A percentile compares a stretch with the other conserved stretches of the same genome.
phyloP scores from a whole-genome alignment of 1,140 invertebrate species.

The Cepaea nemoralis region DNA sequence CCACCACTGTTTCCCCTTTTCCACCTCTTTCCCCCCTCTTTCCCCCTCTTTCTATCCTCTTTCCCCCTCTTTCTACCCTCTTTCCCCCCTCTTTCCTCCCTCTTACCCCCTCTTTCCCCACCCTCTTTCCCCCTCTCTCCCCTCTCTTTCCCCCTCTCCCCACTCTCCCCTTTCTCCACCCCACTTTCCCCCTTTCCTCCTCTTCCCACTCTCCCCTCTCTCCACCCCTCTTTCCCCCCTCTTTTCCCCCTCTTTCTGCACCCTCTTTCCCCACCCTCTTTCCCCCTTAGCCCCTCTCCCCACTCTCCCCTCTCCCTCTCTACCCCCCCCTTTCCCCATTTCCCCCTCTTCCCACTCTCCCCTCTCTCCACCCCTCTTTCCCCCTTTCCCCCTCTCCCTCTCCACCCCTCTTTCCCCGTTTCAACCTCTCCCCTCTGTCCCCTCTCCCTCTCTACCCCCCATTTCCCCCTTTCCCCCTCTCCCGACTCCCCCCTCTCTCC shows the following conservation, averaged over 20 bases:
- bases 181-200: not conserved
- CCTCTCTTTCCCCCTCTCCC: not conserved
- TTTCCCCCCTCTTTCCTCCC: not conserved
- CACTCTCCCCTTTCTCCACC: not conserved
- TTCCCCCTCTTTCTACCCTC: not conserved
- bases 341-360: not conserved
- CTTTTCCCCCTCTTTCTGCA: not conserved
- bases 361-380: no score
- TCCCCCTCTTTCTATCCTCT: not conserved
- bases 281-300: not conserved
- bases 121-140: not conserved
- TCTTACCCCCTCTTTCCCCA: not conserved
- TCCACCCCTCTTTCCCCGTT: not conserved
- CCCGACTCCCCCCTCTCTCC: not conserved
- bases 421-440: no score
- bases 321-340: not conserved
- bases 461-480: not conserved
- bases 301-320: not conserved
- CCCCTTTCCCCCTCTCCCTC: not conserved
- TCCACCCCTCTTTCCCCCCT: not conserved
- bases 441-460: not conserved
- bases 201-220: not conserved
- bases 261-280: not conserved
- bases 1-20: not conserved
- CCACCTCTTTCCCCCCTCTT: not conserved